Percentiles rank a stretch among this genome's conserved stretches.
phyloP scores from a whole-genome alignment of 1,140 invertebrate species.

The Calliphora vicina region DNA sequence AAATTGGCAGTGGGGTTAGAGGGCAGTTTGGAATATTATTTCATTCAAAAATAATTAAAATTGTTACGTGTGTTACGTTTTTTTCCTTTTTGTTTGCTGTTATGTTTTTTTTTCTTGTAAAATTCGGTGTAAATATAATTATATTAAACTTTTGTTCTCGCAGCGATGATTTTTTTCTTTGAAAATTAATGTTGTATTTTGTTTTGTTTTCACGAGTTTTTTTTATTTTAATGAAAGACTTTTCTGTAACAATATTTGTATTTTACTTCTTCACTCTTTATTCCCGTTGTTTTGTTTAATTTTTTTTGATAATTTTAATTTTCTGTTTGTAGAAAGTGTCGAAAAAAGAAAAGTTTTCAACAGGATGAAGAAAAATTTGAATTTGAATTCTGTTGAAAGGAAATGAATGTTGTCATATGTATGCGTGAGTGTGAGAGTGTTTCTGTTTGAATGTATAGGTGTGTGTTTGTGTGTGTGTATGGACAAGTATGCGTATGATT shows the following conservation, averaged over 20 bases:
- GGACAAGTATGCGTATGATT: background rate
- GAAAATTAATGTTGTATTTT: background rate
- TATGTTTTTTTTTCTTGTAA: background rate
- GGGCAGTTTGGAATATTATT: no score
- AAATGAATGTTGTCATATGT: no score
- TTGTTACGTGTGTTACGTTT: background rate
- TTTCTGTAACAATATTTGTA: background rate
- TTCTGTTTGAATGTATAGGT: background rate
- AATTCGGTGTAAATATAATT: slow-evolving; percentile 31
- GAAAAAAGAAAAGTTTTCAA: background rate
- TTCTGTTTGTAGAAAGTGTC: background rate
- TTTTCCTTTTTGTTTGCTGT: background rate
- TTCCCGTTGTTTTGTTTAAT: background rate
- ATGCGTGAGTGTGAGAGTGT: no score
- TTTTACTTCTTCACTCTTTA: background rate
- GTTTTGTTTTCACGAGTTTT: background rate
- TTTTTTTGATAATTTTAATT: background rate
- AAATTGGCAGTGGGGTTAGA: background rate
- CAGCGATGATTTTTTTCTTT: background rate
- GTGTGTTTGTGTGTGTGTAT: background rate
- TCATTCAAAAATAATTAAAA: background rate
- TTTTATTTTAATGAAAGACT: background rate
- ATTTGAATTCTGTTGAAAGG: no score
- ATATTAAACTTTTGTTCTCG: background rate
- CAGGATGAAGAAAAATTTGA: no score